Percentiles rank a stretch among this genome's conserved stretches.
Evolutionary conservation across 2,113 vertebrate genomes (phyloP).

Genomic region (Lonchura striata): DNA sequence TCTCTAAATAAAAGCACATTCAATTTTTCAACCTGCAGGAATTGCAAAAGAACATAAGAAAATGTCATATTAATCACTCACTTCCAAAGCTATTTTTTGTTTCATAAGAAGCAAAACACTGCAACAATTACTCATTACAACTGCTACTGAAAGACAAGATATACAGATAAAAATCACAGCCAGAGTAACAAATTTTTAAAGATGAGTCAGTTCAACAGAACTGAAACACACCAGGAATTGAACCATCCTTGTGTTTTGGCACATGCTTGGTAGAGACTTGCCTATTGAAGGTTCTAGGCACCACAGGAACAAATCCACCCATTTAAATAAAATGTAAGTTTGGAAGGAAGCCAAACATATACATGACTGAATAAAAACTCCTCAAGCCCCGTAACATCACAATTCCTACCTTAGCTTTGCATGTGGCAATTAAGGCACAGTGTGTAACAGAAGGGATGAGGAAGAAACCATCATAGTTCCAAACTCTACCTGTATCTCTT

Average conservation of each 20-base stretch:
- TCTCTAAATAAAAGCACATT: neutral
- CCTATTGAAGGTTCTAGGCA: neutral
- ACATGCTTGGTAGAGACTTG: neutral
- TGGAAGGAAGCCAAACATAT: neutral
- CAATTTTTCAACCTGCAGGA: neutral
- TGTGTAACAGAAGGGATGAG: fast-evolving
- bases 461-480: neutral
- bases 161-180: neutral
- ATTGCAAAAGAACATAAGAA: neutral
- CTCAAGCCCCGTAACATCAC: neutral
- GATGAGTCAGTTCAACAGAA: neutral
- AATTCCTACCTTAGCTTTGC: neutral
- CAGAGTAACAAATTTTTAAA: neutral
- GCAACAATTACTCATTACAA: neutral
- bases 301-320: neutral
- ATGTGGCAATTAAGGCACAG: neutral
- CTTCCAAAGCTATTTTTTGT: neutral
- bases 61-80: neutral
- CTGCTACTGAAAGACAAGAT: neutral
- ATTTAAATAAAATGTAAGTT: neutral
- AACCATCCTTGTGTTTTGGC: neutral
- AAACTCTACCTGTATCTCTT: neutral
- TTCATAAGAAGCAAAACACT: neutral
- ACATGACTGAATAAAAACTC: neutral
- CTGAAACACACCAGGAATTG: neutral